Conservation (phyloP, 2,888 invertebrate genomes). For the Drosophila eohydei region DNA sequence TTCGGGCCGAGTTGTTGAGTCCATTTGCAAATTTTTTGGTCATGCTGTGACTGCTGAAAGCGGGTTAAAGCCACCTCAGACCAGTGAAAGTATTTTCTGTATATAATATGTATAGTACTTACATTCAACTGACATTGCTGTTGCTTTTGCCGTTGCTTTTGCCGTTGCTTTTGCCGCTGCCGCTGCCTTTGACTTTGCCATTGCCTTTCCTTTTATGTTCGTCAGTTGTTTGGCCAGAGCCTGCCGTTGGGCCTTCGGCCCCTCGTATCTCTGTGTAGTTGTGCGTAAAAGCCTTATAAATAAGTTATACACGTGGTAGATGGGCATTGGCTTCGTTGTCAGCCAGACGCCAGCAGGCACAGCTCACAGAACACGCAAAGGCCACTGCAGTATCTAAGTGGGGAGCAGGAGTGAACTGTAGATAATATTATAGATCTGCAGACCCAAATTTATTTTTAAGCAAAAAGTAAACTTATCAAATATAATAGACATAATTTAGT, state of each 20-base stretch:
- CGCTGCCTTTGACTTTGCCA: slow-evolving; percentile 54
- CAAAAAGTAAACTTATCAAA: slow-evolving; percentile 17
- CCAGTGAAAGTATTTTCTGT: slow-evolving; percentile 54
- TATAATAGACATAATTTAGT: slow-evolving; percentile 7
- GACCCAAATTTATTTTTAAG: slow-evolving; percentile 18
- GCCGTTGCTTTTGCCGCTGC: slow-evolving; percentile 52
- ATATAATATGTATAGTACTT: slow-evolving; percentile 46
- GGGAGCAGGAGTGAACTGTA: not conserved
- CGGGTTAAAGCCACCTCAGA: slow-evolving; percentile 69
- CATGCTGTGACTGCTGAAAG: slow-evolving; percentile 63
- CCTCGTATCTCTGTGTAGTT: slow-evolving; percentile 62
- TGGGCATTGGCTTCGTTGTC: slow-evolving; percentile 42
- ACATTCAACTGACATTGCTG: slow-evolving; percentile 45
- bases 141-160: slow-evolving; percentile 48
- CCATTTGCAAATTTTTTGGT: slow-evolving; percentile 73
- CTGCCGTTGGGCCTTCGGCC: slow-evolving; percentile 14
- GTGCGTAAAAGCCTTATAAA: slow-evolving; percentile 80
- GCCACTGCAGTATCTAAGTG: slow-evolving; percentile 19
- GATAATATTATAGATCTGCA: slow-evolving; percentile 14
- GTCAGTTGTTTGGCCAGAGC: slow-evolving; percentile 39
- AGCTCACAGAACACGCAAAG: slow-evolving; percentile 14
- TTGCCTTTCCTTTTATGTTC: slow-evolving; percentile 53
- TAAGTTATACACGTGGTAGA: slow-evolving; percentile 71
- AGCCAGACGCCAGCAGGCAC: slow-evolving; percentile 52
- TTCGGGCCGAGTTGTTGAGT: slow-evolving; percentile 61